Base-by-base conservation (phyloP, 2,888 invertebrate species). In the Chalcis sispes region DNA sequence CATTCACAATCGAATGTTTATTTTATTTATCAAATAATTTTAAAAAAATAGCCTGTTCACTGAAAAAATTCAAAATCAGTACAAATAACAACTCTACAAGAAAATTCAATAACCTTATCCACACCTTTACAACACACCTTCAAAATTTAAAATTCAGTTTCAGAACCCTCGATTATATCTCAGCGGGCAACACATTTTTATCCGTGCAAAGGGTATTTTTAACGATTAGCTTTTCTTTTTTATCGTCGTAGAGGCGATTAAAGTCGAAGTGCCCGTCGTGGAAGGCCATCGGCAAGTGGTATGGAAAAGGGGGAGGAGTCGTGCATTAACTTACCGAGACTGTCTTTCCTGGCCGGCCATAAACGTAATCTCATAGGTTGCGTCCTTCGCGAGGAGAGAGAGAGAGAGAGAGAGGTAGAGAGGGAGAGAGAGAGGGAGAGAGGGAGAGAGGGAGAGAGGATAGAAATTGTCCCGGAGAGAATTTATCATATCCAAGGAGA, bases 331-430 rank as follows among this genome's bases (percentile, higher is more conserved):
- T 20, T 20, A 20, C 18, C 2, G 18, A 48, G 18, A 48, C 10
- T 18, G n/a, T 7, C 29, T 1, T 18, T 29, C 36, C 15, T 18
- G 23, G 5, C 32, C 13, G 10, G 18, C 62, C 36, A 72, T 72
- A 72, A 72, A 72, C 56, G 64, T 64, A 72, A 72, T 72, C 72
- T 64, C 56, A 27, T 52, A 64, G 46, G 72, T 64, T 72, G 71
- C 27, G 36, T 42, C 25, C 40, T 25, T 20, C 18, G 5, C 15
- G 13, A 32, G n/a, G 42, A 13, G n/a, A 25, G 46, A 46, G 46
- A 46, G 46, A 46, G 46, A 10, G 36, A 36, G 36, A 36, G 36
- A 36, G 36, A 36, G 36, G 10, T n/a, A 20, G n/a, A n/a, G n/a
- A n/a, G n/a, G n/a, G n/a, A n/a, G n/a, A n/a, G n/a, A n/a, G n/a